Conservation (phyloP, 2,797 vertebrate genomes). For the Adrianichthys oophorus region DNA sequence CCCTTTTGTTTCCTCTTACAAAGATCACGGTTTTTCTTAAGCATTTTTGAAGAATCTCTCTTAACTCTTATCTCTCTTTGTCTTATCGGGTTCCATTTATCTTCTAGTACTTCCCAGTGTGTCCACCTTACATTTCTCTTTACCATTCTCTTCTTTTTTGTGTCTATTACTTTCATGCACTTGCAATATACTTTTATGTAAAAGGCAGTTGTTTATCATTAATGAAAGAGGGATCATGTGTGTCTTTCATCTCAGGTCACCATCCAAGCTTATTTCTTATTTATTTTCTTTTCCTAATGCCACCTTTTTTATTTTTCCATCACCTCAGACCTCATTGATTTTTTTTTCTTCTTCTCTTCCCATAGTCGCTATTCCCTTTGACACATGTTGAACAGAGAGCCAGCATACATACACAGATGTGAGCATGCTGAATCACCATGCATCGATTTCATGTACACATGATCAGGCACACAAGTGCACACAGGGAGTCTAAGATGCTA, state of each 20-base stretch:
- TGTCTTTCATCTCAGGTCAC: slow-evolving; percentile 8
- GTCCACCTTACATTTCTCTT: neutral
- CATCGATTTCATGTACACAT: slow-evolving; percentile 60
- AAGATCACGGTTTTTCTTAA: slow-evolving; percentile 5
- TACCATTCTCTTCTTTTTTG: neutral
- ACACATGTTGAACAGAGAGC: slow-evolving; percentile 23
- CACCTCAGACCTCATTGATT: slow-evolving; percentile 17
- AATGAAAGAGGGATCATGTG: neutral
- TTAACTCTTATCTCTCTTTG: slow-evolving; percentile 1
- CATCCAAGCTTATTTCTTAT: slow-evolving; percentile 18
- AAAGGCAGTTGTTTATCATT: slow-evolving; percentile 1
- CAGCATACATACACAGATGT: slow-evolving; percentile 18
- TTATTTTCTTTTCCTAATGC: slow-evolving; percentile 5
- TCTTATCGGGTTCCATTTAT: too few relatives aligned
- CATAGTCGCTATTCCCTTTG: slow-evolving; percentile 15
- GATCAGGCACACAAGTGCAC: slow-evolving; percentile 2
- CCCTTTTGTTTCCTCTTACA: slow-evolving; percentile 13
- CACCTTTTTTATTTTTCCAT: slow-evolving; percentile 9
- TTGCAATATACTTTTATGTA: neutral
- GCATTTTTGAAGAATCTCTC: neutral
- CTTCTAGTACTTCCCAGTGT: neutral
- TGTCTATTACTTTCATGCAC: too few relatives aligned
- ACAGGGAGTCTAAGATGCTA: slow-evolving; percentile 43
- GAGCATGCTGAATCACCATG: slow-evolving; percentile 23
- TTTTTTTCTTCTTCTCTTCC: neutral